Evolutionary conservation across 2,888 invertebrate genomes (phyloP).

Genomic region (Phasia obesa): DNA sequence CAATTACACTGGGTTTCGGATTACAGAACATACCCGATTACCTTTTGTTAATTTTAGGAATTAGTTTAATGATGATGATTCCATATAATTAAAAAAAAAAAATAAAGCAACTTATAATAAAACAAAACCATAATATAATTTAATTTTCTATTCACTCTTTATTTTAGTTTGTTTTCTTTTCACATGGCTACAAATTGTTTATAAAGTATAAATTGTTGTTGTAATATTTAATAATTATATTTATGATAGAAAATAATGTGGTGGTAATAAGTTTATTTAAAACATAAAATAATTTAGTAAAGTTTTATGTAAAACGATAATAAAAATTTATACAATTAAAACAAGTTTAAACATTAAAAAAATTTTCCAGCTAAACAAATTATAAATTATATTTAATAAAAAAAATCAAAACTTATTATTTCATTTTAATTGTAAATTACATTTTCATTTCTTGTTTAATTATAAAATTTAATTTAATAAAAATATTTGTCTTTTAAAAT

Average conservation of each 20-base stretch:
- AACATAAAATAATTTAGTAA: neutral
- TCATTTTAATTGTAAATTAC: neutral
- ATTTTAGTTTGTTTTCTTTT: conserved; percentile 59
- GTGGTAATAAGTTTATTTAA: conserved; percentile 44
- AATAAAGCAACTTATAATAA: too few species aligned
- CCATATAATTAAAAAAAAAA: conserved; percentile 24
- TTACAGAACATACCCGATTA: too few species aligned
- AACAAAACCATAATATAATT: neutral
- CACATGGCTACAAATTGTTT: conserved; percentile 31
- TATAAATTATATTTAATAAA: conserved; percentile 23
- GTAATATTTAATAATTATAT: conserved; percentile 24
- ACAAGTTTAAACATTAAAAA: conserved; percentile 24
- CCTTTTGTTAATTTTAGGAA: too few species aligned
- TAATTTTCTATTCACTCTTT: conserved; percentile 20
- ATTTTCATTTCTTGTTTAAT: neutral
- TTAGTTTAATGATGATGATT: too few species aligned
- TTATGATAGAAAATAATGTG: conserved; percentile 35
- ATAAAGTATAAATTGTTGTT: too few species aligned
- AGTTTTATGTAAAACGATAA: neutral
- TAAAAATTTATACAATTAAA: conserved; percentile 28
- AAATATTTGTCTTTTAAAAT: conserved; percentile 28
- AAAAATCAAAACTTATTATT: conserved; percentile 13
- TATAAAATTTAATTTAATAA: neutral
- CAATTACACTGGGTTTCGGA: too few species aligned
- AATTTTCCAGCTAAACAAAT: conserved; percentile 8